Conservation (phyloP, 2,888 invertebrate species). For the Caenorhabditis doughertyi region DNA sequence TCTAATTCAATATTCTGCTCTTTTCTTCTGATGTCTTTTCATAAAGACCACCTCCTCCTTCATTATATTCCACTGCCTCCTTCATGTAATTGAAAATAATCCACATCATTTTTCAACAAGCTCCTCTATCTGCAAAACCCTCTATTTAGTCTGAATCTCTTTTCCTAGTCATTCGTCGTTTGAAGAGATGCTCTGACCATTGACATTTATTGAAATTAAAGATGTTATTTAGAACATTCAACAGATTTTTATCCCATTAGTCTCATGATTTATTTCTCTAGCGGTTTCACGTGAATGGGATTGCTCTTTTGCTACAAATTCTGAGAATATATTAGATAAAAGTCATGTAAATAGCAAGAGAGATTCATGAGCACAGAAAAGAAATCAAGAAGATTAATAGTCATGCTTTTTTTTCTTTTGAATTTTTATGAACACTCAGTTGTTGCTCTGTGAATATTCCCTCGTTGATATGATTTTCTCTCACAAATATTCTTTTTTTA, state of each 20-base stretch:
- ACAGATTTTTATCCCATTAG: background rate
- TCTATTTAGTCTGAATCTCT: background rate
- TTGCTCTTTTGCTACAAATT: background rate
- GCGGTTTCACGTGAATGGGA: conserved; percentile 5
- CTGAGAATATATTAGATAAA: background rate
- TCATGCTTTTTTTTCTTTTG: too few species aligned
- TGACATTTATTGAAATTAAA: conserved; percentile 11
- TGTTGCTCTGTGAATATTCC: too few species aligned
- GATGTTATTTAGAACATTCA: background rate
- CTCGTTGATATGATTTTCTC: too few species aligned
- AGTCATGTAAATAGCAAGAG: background rate
- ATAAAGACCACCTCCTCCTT: conserved; percentile 5
- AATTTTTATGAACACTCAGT: too few species aligned
- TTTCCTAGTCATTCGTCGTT: background rate
- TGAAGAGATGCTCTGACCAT: background rate
- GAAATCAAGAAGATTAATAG: too few species aligned
- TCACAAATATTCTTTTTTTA: too few species aligned
- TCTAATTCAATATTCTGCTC: conserved; percentile 28
- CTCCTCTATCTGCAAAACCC: background rate
- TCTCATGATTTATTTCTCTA: conserved; percentile 9
- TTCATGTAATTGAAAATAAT: conserved; percentile 20
- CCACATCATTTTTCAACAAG: conserved; percentile 17
- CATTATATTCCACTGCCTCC: background rate
- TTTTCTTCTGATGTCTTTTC: conserved; percentile 24
- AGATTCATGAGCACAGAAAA: background rate